These are phyloP conservation scores for Melanotaenia parkinsoni DNA, from an alignment of 2,797 vertebrate species.

Conservation along the genomic window DNA sequence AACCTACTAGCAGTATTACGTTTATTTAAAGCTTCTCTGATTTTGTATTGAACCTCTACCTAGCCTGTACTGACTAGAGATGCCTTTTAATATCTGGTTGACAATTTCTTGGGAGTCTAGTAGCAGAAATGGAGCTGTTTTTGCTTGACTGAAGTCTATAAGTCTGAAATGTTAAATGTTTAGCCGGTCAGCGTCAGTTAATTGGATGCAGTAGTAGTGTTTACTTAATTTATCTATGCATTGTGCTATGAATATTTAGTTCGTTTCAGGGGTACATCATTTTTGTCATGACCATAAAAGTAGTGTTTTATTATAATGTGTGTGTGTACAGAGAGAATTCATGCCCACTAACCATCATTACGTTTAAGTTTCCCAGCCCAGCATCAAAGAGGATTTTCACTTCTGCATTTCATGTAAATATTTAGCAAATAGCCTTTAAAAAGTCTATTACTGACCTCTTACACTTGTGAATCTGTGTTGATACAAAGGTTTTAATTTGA, in stretches of 20 bases:
- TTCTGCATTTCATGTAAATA: constrained; percentile 79
- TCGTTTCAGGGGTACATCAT: constrained; percentile 78
- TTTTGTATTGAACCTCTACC: constrained; percentile 60
- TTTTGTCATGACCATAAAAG: constrained; percentile 62
- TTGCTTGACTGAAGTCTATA: constrained; percentile 68
- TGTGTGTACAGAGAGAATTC: constrained; percentile 43
- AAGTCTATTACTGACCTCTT: constrained; percentile 84
- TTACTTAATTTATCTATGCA: constrained; percentile 95
- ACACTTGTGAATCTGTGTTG: constrained; percentile 82
- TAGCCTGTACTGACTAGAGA: constrained; percentile 61
- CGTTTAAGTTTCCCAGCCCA: constrained; percentile 60
- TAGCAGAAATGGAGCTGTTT: constrained; percentile 62
- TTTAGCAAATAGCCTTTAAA: constrained; percentile 84
- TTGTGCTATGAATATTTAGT: constrained; percentile 86
- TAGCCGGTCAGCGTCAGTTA: constrained; percentile 81
- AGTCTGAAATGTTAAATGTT: constrained; percentile 67
- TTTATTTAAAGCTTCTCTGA: constrained; percentile 69
- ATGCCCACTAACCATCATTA: constrained; percentile 47
- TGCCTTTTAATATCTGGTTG: constrained; percentile 52
- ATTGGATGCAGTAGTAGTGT: constrained; percentile 90
- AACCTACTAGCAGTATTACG: constrained; percentile 79
- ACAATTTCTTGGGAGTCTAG: constrained; percentile 52
- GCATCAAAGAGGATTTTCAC: constrained; percentile 59
- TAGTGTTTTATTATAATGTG: constrained; percentile 41
- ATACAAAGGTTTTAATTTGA: constrained; percentile 90